phyloP scores from a whole-genome alignment of 1,140 invertebrate genomes.

The Pachyrhynchus sulphureomaculatus region DNA sequence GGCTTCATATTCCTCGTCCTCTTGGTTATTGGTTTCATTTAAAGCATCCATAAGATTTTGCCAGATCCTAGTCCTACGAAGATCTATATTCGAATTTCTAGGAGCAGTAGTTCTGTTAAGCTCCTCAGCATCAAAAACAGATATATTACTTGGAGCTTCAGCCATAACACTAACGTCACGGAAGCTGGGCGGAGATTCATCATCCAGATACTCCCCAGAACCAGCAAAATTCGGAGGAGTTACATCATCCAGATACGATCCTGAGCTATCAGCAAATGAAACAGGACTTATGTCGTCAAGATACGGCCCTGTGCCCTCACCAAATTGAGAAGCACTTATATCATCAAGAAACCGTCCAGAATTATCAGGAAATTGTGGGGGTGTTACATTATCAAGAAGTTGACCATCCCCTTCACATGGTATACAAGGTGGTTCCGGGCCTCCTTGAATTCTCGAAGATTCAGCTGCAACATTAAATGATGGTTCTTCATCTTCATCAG shows the following conservation, averaged over 20 bases:
- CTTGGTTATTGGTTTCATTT: slow-evolving; percentile 11
- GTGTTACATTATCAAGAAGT: no score
- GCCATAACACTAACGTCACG: not conserved
- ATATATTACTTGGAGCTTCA: slow-evolving; percentile 5
- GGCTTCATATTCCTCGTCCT: slow-evolving; percentile 1
- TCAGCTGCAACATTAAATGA: no score
- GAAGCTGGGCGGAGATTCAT: not conserved
- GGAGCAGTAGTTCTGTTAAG: slow-evolving; percentile 16
- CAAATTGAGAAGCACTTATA: no score
- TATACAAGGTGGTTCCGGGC: no score
- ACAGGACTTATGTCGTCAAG: not conserved
- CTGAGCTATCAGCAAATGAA: no score
- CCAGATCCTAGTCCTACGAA: slow-evolving; percentile 16
- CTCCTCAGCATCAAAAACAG: slow-evolving; percentile 16
- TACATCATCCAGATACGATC: no score
- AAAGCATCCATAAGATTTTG: slow-evolving; percentile 8
- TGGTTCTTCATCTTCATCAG: not conserved
- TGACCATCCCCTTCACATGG: no score
- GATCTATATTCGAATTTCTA: slow-evolving; percentile 8
- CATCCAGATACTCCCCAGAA: not conserved
- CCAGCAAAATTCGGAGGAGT: no score
- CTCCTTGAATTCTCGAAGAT: no score
- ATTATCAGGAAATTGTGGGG: no score
- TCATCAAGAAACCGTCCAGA: no score
- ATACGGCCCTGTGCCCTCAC: not conserved